Base-by-base conservation (phyloP, 2,113 vertebrate species). In the Axis porcinus region DNA sequence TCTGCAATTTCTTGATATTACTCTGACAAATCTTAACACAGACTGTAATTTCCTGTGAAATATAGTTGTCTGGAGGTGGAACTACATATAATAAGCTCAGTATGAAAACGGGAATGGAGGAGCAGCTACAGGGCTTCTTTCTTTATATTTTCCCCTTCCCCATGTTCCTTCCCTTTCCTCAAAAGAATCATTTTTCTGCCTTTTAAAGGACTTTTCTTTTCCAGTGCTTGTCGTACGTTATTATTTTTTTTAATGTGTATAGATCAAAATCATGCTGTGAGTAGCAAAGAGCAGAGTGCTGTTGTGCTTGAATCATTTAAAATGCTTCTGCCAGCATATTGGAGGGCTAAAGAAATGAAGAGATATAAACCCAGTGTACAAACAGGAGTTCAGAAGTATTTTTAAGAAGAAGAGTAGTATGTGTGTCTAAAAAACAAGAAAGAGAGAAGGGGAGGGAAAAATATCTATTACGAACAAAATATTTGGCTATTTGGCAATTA, bases 11-110 rank as follows among this genome's bases (percentile, higher is more conserved):
- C 74, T 97, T 85, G 52, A 19, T 86, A 50, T 91, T 97, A 64
- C 55, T 96, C 40, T 95, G 50, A 93, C 54, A 95, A 88, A 54
- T 83, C 86, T 93, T 91, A 88, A 55, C 28, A 40, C 54, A 93
- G 91, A 93, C 76, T 91, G 43, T 90, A 95, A 97, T 97, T 98
- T 97, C 91, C 93, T 97, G 52, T 79, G 86, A 97, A 96, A 97
- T 93, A 94, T 14, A 86, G 82, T 81, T 94, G 78, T 97, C 70
- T 86, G 86, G 86, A 97, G 70, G 76, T 91, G 3, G 89, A 91
- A 94, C 52, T 86, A 84, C 50, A 89, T 79, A 28, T 62, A 85
- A 95, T 58, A 95, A 89, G 2, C 21, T 95, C 67, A 93, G 15
- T 40, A 60, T 96, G 91, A 95, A 95, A 95, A 91, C 1, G 50